Evolutionary conservation across 1,140 invertebrate genomes (phyloP), one percentile per base, ranked within the genome.

Genomic region (Papilio aristodemus): DNA sequence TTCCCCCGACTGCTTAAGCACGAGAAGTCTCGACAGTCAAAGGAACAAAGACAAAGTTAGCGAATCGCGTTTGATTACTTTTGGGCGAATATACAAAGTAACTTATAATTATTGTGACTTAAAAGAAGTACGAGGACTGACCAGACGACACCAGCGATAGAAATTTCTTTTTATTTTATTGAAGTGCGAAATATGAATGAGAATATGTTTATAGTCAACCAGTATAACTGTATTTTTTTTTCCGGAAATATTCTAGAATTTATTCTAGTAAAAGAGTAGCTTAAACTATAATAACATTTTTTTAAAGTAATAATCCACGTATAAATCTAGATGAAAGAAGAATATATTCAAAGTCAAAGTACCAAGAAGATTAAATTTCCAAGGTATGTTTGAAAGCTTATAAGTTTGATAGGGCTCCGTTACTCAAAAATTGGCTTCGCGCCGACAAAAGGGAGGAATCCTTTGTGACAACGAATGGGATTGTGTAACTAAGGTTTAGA

Each of bases 401-500:
- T 71, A 74, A 77, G 69, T 76, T 77, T 77, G 79, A 79, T 81
- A 83, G 76, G 75, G 69, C 73, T 70, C 71, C 71, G 67, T 76
- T 73, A 77, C 72, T 80, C 74, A 79, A 83, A 80, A 83, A 83
- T 77, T 83, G 73, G 74, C 80, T 81, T 76, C 63, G 69, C 72
- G 74, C 72, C 74, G 74, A 76, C 81, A 83, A 83, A 78, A 75
- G 72, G 74, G 70, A 73, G 71, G 77, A 82, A 74, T 75, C 75
- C 77, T 80, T 83, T 83, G 80, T 83, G 74, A 81, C 76, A 67
- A 54, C 50, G 72, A 81, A 77, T 73, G 73, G 78, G 77, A 81
- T 83, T 78, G 74, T 81, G 71, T 72, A 54, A 54, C 75, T 72
- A 75, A 81, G 71, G 81, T 81, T 77, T 72, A 77, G 79, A 77